Conservation (phyloP, 2,888 invertebrate genomes). For the Teleogryllus oceanicus region DNA sequence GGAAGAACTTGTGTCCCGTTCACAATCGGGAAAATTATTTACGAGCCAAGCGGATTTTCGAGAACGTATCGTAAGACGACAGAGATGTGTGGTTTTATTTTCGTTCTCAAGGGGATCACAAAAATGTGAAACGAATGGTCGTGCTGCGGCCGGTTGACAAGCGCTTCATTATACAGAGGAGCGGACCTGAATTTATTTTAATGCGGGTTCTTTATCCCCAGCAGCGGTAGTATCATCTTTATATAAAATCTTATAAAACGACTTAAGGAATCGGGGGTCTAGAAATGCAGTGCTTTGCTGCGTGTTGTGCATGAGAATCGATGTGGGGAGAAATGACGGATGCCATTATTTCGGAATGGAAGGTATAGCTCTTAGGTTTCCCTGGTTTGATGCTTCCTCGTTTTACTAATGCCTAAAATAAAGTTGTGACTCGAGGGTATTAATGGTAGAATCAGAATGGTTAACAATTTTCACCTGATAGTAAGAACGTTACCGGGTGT, state of each 20-base stretch:
- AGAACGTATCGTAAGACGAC: background rate
- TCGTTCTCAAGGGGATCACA: background rate
- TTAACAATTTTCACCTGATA: too few species aligned
- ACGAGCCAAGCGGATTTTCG: slow-evolving; percentile 1
- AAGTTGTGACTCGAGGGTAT: too few species aligned
- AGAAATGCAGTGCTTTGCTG: too few species aligned
- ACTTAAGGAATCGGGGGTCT: background rate
- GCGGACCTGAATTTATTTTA: background rate
- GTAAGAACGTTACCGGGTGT: too few species aligned
- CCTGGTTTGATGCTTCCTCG: too few species aligned
- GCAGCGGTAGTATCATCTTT: background rate
- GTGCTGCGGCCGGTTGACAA: background rate
- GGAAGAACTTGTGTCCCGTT: background rate
- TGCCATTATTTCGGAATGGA: too few species aligned
- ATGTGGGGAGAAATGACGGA: too few species aligned
- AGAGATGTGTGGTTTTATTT: background rate
- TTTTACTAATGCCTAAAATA: too few species aligned
- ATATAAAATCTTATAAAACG: background rate
- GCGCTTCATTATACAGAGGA: slow-evolving; percentile 6
- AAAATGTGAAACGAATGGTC: slow-evolving; percentile 9
- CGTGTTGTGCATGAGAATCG: too few species aligned
- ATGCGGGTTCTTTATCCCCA: background rate
- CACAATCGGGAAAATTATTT: background rate
- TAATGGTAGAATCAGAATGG: too few species aligned
- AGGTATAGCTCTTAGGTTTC: too few species aligned